A percentile compares a stretch with the other conserved stretches of the same genome.
Evolutionary conservation across 2,113 vertebrate species (phyloP).

Genomic region (Saccopteryx bilineata): DNA sequence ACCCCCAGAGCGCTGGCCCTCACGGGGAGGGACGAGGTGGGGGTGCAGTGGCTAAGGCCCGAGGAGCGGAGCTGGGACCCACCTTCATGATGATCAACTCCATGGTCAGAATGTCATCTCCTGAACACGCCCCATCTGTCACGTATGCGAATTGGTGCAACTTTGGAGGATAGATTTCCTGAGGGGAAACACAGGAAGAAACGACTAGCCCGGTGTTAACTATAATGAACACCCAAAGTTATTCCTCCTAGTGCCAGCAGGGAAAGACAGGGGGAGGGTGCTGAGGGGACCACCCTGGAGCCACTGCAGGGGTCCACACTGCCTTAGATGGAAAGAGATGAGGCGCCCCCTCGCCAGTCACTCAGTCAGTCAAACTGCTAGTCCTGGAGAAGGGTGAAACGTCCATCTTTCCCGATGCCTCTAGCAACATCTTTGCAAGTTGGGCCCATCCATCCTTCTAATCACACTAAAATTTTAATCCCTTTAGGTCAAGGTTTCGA

Average conservation of each 20-base stretch:
- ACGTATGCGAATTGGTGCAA: conserved; percentile 97
- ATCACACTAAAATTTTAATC: neutral
- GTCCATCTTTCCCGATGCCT: neutral
- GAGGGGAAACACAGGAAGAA: conserved; percentile 8
- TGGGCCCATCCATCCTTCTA: neutral
- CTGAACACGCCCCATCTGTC: conserved; percentile 97
- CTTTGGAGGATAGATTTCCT: conserved; percentile 99
- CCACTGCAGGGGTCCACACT: neutral
- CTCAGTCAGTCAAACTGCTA: neutral
- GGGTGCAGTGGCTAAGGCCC: no score
- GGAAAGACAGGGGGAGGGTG: neutral
- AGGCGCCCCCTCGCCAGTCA: neutral
- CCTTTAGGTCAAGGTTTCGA: neutral
- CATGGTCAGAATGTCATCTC: conserved; percentile 97
- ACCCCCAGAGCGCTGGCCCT: no score
- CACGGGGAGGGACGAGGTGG: no score
- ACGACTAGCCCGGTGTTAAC: neutral
- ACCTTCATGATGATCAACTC: conserved; percentile 99
- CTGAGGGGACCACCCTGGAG: neutral
- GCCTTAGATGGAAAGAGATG: neutral
- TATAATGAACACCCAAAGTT: neutral
- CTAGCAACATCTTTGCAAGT: neutral
- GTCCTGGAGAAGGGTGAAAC: neutral
- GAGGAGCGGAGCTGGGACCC: neutral
- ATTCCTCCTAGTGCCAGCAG: neutral